These are phyloP conservation scores for Idaea dimidiata DNA, from an alignment of 2,888 invertebrate genomes.

Conservation along the genomic window DNA sequence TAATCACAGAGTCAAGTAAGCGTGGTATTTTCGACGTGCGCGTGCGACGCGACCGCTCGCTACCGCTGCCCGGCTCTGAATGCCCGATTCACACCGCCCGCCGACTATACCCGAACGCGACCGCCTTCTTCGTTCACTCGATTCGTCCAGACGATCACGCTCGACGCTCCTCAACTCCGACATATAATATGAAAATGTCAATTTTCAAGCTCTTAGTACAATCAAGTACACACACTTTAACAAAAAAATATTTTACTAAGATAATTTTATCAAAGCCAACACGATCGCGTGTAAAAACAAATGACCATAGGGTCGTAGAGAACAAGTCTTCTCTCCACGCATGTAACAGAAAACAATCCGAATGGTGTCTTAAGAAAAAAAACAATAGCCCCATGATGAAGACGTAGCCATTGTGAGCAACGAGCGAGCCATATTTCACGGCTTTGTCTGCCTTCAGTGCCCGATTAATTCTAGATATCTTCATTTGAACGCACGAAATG, in stretches of 20 bases:
- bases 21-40: no score
- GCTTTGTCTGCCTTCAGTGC: constrained; percentile 75
- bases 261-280: constrained; percentile 44
- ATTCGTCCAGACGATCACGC: no score
- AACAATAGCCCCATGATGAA: constrained; percentile 79
- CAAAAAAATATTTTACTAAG: constrained; percentile 7
- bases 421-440: constrained; percentile 78
- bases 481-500: constrained; percentile 71
- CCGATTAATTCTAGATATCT: constrained; percentile 81
- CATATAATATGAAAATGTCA: not conserved
- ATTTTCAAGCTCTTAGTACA: not conserved
- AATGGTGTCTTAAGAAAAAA: constrained; percentile 74
- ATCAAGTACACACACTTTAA: not conserved
- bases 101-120: no score
- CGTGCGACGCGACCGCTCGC: no score
- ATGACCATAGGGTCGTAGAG: constrained; percentile 53
- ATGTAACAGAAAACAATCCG: constrained; percentile 74
- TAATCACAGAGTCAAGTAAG: no score
- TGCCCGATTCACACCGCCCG: no score
- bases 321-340: constrained; percentile 68
- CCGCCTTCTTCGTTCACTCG: no score
- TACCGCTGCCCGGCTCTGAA: no score
- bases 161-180: no score
- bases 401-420: constrained; percentile 79
- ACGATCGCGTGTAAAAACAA: constrained; percentile 52